Base-by-base conservation (phyloP, 1,140 invertebrate species). In the Zaprionus nigranus region DNA sequence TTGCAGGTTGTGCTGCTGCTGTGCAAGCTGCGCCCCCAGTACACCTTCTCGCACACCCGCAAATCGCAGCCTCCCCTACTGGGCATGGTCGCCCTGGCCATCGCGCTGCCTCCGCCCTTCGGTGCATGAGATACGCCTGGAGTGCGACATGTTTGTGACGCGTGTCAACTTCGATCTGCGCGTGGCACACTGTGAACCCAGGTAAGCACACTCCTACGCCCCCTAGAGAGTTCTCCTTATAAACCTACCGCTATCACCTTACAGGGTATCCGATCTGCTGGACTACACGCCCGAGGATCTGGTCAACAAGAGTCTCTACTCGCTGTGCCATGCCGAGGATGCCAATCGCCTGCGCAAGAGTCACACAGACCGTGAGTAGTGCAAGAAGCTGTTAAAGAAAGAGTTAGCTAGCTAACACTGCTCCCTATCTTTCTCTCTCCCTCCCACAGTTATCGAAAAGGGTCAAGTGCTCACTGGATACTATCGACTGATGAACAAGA, bases 131-230 rank as follows among this genome's bases (percentile, higher is more conserved):
- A 98, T 99, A 62, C 95, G 98, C 62, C 94, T 99, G 64, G 98
- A 99, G 93, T 96, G 96, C 28, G 98, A 99, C 91, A 99, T 99
- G 96, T 99, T 99, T 93, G 98, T 99, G 78, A 99, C 97, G 46
- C 95, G 98, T 82, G 97, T 99, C 75, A 98, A 96, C 91, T 98
- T 99, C 81, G 97, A 99, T 93, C 98, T 99, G 93, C 96, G 96
- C 94, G 97, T 99, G 94, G 97, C 97, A 57, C 98, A 99, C 93
- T 99, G 98, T 92, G 98, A 99, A 93, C 98, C 98, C 81, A 97
- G 96, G 98, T 98, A 94, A 94, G 94, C 56, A 7, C 0, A 3
- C 20, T 3, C n/a, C 1, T 2, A 0, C 1, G 22, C 12, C 0
- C 1, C 26, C 2, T 34, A 34, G 9, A 34, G 30, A 34, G 30